Conservation (phyloP, 2,113 vertebrate genomes). For the Seriola rivoliana region DNA sequence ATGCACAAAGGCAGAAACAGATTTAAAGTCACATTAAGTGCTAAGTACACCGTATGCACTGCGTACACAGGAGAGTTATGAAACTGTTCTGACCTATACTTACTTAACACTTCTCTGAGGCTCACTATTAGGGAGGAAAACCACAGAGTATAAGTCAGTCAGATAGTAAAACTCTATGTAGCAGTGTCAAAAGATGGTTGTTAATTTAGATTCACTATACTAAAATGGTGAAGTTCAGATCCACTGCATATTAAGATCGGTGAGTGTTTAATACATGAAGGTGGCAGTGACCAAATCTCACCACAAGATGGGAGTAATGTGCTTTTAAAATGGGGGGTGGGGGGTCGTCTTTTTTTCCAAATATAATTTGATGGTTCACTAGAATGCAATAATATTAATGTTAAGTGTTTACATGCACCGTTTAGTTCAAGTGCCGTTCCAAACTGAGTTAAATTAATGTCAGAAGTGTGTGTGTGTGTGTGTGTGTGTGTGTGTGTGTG, state of each 20-base stretch:
- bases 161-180: neutral
- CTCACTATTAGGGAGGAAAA: conserved; percentile 54
- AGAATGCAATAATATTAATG: conserved; percentile 37
- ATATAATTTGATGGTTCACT: neutral
- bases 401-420: conserved; percentile 28
- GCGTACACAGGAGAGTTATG: neutral
- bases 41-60: neutral
- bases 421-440: conserved; percentile 14
- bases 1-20: conserved; percentile 38
- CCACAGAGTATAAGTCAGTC: conserved; percentile 39
- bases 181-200: neutral
- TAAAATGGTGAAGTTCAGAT: conserved; percentile 10
- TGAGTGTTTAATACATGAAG: neutral
- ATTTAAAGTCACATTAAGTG: conserved; percentile 22
- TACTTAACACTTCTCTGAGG: conserved; percentile 74
- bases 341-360: neutral
- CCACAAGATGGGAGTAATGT: conserved; percentile 76
- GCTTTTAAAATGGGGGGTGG: neutral
- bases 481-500: neutral
- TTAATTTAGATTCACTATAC: neutral
- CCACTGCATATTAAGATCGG: neutral
- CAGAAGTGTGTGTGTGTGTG: neutral
- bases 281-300: conserved; percentile 33
- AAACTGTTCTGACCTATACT: conserved; percentile 56
- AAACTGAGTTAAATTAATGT: conserved; percentile 9